phyloP scores from a whole-genome alignment of 2,797 vertebrate genomes.

The Molossus molossus region DNA sequence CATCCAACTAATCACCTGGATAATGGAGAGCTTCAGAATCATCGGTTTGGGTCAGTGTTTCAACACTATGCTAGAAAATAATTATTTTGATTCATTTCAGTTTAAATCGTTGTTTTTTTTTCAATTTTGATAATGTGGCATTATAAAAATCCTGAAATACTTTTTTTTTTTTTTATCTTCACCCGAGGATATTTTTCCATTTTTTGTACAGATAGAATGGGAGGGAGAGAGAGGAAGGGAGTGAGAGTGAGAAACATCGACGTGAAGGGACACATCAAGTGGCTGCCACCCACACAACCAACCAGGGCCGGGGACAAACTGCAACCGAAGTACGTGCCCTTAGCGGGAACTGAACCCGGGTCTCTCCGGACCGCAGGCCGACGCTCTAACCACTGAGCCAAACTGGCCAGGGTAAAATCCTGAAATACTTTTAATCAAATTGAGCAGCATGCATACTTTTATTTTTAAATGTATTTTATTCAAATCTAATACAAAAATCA shows the following conservation, averaged over 20 bases:
- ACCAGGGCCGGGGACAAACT: no score
- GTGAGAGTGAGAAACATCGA: no score
- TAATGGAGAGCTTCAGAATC: not conserved
- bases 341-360: no score
- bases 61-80: not conserved
- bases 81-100: conserved; percentile 3
- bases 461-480: conserved; percentile 14
- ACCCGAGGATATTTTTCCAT: no score
- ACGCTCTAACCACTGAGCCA: no score
- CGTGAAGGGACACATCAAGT: no score
- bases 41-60: not conserved
- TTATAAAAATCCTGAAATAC: not conserved
- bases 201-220: no score
- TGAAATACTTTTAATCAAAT: not conserved
- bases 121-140: not conserved
- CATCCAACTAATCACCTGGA: not conserved
- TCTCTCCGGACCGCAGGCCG: no score
- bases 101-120: conserved; percentile 9
- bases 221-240: no score
- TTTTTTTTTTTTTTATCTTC: not conserved
- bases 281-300: no score
- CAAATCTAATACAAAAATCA: not conserved
- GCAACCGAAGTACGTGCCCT: no score
- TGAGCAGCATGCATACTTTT: not conserved
- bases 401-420: not conserved